Percentiles rank a stretch among this genome's conserved stretches.
Conservation (phyloP, 2,888 invertebrate species). For the Anoplius nigerrimus region DNA sequence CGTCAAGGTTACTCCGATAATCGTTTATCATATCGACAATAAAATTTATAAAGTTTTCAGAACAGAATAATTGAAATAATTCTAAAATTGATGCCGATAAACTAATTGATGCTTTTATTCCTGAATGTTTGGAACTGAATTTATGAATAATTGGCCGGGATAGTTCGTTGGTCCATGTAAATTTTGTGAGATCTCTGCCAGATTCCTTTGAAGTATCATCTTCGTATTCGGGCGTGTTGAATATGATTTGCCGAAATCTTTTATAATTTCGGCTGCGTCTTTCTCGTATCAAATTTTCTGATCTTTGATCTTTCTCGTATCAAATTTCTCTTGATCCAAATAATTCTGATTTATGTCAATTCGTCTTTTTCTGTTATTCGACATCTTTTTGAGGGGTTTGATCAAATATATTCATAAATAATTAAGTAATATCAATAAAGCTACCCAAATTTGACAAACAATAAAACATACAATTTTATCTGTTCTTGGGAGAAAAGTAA, state of each 20-base stretch:
- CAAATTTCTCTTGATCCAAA: constrained; percentile 2
- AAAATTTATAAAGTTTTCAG: constrained; percentile 22
- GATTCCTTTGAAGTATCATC: not conserved
- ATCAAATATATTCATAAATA: not conserved
- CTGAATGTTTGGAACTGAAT: too few relatives aligned
- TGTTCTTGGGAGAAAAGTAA: constrained; percentile 19
- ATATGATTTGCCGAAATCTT: not conserved
- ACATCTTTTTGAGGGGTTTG: not conserved
- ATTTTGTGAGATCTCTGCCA: not conserved
- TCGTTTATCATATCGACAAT: too few relatives aligned
- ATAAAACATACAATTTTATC: not conserved
- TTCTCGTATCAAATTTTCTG: not conserved
- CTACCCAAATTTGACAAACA: not conserved
- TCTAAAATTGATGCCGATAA: constrained; percentile 22
- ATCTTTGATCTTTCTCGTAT: not conserved
- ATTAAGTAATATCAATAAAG: too few relatives aligned
- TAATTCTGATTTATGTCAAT: not conserved
- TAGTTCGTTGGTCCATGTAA: constrained; percentile 1
- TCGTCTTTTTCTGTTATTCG: not conserved
- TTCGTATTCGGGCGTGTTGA: not conserved
- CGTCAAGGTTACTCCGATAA: constrained; percentile 20
- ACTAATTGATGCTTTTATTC: too few relatives aligned
- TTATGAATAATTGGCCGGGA: constrained; percentile 11
- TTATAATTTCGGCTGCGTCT: not conserved
- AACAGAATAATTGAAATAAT: constrained; percentile 26